Conservation (phyloP, 2,888 invertebrate species). For the Agonum fuliginosum region DNA sequence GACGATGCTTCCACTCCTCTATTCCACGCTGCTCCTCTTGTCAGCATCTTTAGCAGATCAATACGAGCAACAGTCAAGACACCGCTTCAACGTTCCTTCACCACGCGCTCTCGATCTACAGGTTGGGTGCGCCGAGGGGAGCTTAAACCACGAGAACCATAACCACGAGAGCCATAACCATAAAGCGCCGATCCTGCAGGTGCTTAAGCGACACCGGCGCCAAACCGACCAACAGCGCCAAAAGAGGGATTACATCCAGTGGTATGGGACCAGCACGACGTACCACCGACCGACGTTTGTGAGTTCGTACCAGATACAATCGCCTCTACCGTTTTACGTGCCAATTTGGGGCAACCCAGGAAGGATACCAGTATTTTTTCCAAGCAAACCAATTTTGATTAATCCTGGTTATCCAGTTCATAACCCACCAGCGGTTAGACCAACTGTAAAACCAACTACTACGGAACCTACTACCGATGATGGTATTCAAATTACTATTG, state of each 20-base stretch:
- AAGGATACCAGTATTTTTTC: conserved; percentile 51
- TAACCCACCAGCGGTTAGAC: conserved; percentile 37
- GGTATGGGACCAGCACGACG: conserved; percentile 9
- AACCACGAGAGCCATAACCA: too few relatives aligned
- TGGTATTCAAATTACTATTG: conserved; percentile 25
- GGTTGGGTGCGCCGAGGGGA: too few relatives aligned
- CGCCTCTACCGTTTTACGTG: conserved; percentile 36
- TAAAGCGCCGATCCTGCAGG: too few relatives aligned
- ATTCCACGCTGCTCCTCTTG: too few relatives aligned
- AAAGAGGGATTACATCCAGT: conserved; percentile 41
- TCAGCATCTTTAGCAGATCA: too few relatives aligned
- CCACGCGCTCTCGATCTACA: too few relatives aligned
- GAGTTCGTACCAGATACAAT: conserved; percentile 9
- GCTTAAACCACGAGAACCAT: too few relatives aligned
- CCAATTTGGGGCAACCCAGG: conserved; percentile 54
- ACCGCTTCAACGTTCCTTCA: too few relatives aligned
- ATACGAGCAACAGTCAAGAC: too few relatives aligned
- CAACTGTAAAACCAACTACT: background rate
- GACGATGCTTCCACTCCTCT: too few relatives aligned
- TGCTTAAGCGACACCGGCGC: background rate
- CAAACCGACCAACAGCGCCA: conserved; percentile 13
- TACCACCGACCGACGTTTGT: conserved; percentile 11
- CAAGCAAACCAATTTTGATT: conserved; percentile 51
- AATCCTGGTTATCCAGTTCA: conserved; percentile 49
- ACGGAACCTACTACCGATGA: conserved; percentile 7